A percentile compares a stretch with the other conserved stretches of the same genome.
phyloP scores from a whole-genome alignment of 2,797 vertebrate genomes.

The Manis crassicaudata region DNA sequence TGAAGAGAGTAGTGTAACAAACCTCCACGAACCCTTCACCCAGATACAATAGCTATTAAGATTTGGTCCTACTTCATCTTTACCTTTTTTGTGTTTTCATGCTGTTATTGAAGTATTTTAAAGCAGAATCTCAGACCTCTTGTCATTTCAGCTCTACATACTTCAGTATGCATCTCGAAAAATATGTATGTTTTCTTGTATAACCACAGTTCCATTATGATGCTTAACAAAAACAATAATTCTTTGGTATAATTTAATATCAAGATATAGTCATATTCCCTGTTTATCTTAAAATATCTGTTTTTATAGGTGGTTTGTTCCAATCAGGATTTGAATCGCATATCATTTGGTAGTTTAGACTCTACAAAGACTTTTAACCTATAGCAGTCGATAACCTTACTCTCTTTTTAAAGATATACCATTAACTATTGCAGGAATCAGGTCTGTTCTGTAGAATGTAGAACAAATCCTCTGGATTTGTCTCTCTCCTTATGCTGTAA shows the following conservation, averaged over 20 bases:
- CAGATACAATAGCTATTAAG: background rate
- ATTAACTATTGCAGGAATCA: background rate
- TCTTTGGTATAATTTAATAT: conserved; percentile 49
- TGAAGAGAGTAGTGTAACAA: background rate
- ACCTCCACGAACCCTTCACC: background rate
- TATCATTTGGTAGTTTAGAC: conserved; percentile 8
- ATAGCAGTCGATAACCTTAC: background rate
- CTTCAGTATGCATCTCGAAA: background rate
- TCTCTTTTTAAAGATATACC: background rate
- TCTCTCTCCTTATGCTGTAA: background rate
- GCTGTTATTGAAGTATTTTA: conserved; percentile 26
- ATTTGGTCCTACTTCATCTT: background rate
- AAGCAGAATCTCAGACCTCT: background rate
- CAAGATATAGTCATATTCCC: background rate
- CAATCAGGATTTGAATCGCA: background rate
- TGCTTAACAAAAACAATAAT: conserved; percentile 22
- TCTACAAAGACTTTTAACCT: background rate
- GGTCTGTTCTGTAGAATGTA: background rate
- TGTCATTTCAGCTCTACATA: background rate
- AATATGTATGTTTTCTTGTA: background rate
- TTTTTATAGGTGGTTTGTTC: conserved; percentile 26
- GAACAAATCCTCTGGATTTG: background rate
- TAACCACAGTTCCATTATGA: background rate
- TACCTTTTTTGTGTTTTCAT: conserved; percentile 12
- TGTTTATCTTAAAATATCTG: conserved; percentile 43